A percentile compares a stretch with the other conserved stretches of the same genome.
Conservation (phyloP, 2,113 vertebrate species). For the Thymallus thymallus region DNA sequence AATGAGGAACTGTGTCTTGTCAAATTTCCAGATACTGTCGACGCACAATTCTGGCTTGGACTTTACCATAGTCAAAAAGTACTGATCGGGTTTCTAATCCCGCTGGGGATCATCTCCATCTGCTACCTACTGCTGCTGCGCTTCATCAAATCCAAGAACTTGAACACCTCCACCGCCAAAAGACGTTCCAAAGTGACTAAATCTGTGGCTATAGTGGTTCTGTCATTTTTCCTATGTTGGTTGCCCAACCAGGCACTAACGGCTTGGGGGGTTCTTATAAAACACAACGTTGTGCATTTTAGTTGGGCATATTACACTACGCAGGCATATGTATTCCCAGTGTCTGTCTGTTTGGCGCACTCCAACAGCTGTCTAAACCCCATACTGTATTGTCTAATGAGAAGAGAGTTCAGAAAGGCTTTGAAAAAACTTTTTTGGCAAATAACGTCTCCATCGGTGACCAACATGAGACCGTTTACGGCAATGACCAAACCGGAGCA, state of each 20-base stretch:
- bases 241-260: slow-evolving; percentile 95
- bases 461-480: slow-evolving; percentile 82
- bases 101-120: slow-evolving; percentile 80
- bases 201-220: slow-evolving; percentile 90
- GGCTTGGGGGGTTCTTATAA: slow-evolving; percentile 90
- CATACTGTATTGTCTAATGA: slow-evolving; percentile 91
- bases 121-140: slow-evolving; percentile 89
- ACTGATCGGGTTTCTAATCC: slow-evolving; percentile 87
- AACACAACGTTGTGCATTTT: slow-evolving; percentile 90
- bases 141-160: slow-evolving; percentile 81
- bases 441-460: slow-evolving; percentile 81
- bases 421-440: slow-evolving; percentile 87
- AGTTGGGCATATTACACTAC: slow-evolving; percentile 88
- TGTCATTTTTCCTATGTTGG: slow-evolving; percentile 96
- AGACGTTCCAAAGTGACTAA: slow-evolving; percentile 90
- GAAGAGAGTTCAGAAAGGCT: slow-evolving; percentile 90
- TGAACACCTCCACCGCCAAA: slow-evolving; percentile 76
- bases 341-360: slow-evolving; percentile 93
- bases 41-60: slow-evolving; percentile 88
- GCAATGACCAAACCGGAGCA: slow-evolving; percentile 84
- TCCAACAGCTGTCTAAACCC: slow-evolving; percentile 98
- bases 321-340: slow-evolving; percentile 89
- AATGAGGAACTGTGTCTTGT: slow-evolving; percentile 89
- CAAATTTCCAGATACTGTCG: slow-evolving; percentile 83
- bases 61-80: slow-evolving; percentile 93